Base-by-base conservation (phyloP, 2,797 vertebrate genomes). In the Platalea minor region DNA sequence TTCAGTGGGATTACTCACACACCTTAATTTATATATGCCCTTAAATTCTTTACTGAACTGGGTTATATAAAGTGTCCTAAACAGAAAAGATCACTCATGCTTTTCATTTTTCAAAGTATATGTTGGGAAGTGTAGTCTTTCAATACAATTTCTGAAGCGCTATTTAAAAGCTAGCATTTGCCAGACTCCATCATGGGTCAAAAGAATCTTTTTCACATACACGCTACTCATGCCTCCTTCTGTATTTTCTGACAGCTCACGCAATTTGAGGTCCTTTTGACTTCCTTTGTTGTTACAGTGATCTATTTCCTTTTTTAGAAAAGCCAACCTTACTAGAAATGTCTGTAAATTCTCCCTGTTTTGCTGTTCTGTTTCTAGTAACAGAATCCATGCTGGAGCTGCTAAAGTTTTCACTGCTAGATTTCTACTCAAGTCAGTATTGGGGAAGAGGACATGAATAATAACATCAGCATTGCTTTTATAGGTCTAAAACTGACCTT, bases 1-100 rank as follows among this genome's bases (percentile, higher is more conserved):
- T 93, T 91, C 85, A 85, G 70, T 53, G 35, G 67, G 43, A 93
- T 95, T 95, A 82, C 48, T 95, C 74, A 91, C 31, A 88, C 76
- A 79, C 63, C 67, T 90, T 78, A 67, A 82, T 65, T 95, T 94
- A 91, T 85, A 76, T 15, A 21, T 79, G 59, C n/a, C 46, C 35
- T 92, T 91, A 86, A 93, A 94, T 74, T 90, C 69, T 95, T 92
- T 76, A 75, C 54, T 45, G 59, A 91, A 48, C 50, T 65, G 51
- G 35, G 54, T 93, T 94, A 61, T 65, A 85, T 46, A 69, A 76
- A 91, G 31, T 23, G 8, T 53, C 48, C 67, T 79, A 43, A 95
- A 84, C 60, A 91, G 65, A 77, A 81, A 69, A 63, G 17, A 54
- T 84, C 39, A 21, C 54, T 91, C 31, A 29, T 57, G 37, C 65